Percentiles rank a stretch among this genome's conserved stretches.
Conservation (phyloP, 2,113 vertebrate species). For the Burhinus oedicnemus region DNA sequence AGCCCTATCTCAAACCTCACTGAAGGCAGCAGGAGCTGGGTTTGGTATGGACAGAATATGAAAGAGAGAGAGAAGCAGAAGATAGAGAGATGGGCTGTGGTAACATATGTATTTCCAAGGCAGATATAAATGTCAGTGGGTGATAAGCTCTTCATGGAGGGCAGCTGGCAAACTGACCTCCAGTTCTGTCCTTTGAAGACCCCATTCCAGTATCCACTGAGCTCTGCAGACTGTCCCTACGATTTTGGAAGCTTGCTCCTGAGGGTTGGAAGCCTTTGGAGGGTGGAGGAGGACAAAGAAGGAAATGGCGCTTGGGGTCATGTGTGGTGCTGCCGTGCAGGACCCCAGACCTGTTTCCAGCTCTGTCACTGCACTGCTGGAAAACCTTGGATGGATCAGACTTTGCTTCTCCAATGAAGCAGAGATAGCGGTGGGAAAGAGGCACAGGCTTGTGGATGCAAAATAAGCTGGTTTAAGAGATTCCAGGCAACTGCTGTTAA, state of each 20-base stretch:
- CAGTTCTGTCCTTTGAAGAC: not conserved
- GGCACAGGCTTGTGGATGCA: not conserved
- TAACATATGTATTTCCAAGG: not conserved
- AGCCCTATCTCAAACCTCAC: not conserved
- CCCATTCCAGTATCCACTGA: not conserved
- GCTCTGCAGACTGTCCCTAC: not conserved
- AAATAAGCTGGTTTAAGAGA: not conserved
- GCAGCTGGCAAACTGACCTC: not conserved
- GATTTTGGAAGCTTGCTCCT: not conserved
- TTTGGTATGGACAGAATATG: not conserved
- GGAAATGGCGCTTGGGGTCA: not conserved
- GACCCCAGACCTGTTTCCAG: not conserved
- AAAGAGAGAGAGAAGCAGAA: not conserved
- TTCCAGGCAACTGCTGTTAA: not conserved
- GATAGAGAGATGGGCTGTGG: not conserved
- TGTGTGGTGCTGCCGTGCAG: accelerated
- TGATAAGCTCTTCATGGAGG: not conserved
- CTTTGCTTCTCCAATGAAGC: not conserved
- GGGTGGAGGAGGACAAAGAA: not conserved
- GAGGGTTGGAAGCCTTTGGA: not conserved
- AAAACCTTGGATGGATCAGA: not conserved
- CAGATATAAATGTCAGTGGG: not conserved
- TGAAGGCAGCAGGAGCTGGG: not conserved
- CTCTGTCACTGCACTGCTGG: not conserved
- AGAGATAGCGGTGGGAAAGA: not conserved